phyloP scores from a whole-genome alignment of 1,140 invertebrate species.

The Papilio machaon region DNA sequence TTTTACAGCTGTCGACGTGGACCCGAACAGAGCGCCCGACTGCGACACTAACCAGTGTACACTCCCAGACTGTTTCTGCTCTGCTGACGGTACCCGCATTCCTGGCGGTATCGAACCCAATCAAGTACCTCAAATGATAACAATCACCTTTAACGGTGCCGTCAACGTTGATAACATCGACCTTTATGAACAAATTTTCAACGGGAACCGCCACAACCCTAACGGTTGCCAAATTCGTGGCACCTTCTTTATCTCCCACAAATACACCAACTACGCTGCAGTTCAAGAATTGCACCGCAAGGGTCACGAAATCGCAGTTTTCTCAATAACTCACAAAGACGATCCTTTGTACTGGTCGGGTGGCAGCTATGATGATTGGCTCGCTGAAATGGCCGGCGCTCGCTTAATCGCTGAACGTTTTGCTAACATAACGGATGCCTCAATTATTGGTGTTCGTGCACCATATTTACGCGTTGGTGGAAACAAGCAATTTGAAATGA shows the following conservation, averaged over 20 bases:
- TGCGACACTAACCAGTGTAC: conserved; percentile 94
- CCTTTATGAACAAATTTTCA: conserved; percentile 95
- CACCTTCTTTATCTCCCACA: conserved; percentile 98
- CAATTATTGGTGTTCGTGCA: conserved; percentile 93
- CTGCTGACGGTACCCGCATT: conserved; percentile 94
- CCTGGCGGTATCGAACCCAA: conserved; percentile 91
- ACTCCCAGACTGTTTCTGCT: conserved; percentile 96
- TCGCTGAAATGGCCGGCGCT: conserved; percentile 97
- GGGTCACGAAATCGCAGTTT: conserved; percentile 96
- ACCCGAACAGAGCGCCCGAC: conserved; percentile 94
- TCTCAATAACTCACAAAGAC: conserved; percentile 96
- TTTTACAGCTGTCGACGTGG: conserved; percentile 88
- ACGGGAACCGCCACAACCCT: conserved; percentile 92
- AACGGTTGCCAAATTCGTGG: conserved; percentile 97
- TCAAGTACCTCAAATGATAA: conserved; percentile 97
- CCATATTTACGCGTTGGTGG: conserved; percentile 96
- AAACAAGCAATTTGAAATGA: conserved; percentile 98
- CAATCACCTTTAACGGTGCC: conserved; percentile 96
- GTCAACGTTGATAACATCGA: conserved; percentile 97
- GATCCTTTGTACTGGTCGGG: conserved; percentile 94
- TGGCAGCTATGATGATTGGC: conserved; percentile 94
- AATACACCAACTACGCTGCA: conserved; percentile 97
- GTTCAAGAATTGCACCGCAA: conserved; percentile 95
- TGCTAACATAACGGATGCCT: conserved; percentile 95
- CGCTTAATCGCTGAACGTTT: conserved; percentile 93